Conservation (phyloP, 2,888 invertebrate genomes). For the Cerceris rybyensis region DNA sequence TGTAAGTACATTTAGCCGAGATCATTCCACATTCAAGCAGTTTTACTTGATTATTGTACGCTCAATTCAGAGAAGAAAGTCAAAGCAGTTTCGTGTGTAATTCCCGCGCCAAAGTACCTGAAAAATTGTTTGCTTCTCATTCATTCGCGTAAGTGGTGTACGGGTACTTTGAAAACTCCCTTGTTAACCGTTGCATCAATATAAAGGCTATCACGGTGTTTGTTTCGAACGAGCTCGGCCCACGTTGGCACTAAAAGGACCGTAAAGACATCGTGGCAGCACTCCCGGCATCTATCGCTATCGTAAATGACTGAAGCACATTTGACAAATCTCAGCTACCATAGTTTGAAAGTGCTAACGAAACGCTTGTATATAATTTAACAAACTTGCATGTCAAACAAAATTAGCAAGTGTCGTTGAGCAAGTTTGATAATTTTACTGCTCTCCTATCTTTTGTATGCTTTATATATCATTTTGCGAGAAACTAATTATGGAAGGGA, state of each 20-base stretch:
- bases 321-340: not conserved
- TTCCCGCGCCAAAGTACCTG: slow-evolving; percentile 12
- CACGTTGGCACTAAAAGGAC: slow-evolving; percentile 50
- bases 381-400: too few relatives aligned
- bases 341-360: too few relatives aligned
- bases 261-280: slow-evolving; percentile 26
- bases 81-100: slow-evolving; percentile 6
- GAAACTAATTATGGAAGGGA: too few relatives aligned
- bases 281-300: slow-evolving; percentile 6
- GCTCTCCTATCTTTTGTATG: too few relatives aligned
- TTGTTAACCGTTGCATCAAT: slow-evolving; percentile 56
- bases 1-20: not conserved
- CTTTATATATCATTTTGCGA: too few relatives aligned
- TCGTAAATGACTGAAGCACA: slow-evolving; percentile 12
- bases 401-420: too few relatives aligned
- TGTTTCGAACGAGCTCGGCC: slow-evolving; percentile 23
- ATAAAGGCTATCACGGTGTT: slow-evolving; percentile 49
- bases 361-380: too few relatives aligned
- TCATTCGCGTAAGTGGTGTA: slow-evolving; percentile 55
- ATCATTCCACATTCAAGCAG: too few relatives aligned
- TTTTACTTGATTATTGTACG: too few relatives aligned
- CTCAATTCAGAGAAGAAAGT: not conserved
- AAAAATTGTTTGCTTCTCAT: slow-evolving; percentile 71
- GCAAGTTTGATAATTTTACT: too few relatives aligned
- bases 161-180: slow-evolving; percentile 33